These are phyloP conservation scores for Orthosia gothica DNA, from an alignment of 2,888 invertebrate species.

Conservation along the genomic window DNA sequence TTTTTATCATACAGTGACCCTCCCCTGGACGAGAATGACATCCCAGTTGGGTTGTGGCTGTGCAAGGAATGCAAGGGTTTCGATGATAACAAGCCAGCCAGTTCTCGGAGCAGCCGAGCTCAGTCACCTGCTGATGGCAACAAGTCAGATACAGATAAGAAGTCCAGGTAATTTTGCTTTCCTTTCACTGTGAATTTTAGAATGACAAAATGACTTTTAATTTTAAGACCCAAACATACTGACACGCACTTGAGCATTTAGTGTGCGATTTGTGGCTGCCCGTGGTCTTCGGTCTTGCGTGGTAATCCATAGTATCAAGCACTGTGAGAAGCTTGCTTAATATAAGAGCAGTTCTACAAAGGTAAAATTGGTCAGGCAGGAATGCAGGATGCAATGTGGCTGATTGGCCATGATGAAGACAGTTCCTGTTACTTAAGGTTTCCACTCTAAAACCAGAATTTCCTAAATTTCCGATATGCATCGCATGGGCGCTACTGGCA, in stretches of 20 bases:
- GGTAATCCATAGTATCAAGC: too few relatives aligned
- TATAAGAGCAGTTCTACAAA: not conserved
- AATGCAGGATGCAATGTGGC: not conserved
- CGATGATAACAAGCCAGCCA: slow-evolving; percentile 85
- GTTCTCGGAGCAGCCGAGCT: slow-evolving; percentile 82
- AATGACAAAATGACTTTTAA: too few relatives aligned
- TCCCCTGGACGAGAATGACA: slow-evolving; percentile 96
- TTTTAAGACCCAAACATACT: too few relatives aligned
- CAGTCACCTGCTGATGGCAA: slow-evolving; percentile 84
- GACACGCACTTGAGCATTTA: too few relatives aligned
- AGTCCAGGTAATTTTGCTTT: slow-evolving; percentile 86
- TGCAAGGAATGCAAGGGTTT: slow-evolving; percentile 95
- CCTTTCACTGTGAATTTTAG: too few relatives aligned
- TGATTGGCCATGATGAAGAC: not conserved
- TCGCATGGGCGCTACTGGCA: not conserved
- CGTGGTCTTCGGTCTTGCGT: too few relatives aligned
- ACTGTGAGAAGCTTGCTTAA: not conserved
- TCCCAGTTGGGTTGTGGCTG: slow-evolving; percentile 97
- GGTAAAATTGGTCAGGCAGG: not conserved
- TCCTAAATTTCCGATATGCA: not conserved
- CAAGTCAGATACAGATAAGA: slow-evolving; percentile 85
- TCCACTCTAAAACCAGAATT: not conserved
- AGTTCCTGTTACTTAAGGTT: too few relatives aligned
- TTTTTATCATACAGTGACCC: slow-evolving; percentile 94
- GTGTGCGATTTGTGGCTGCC: too few relatives aligned